phyloP scores from a whole-genome alignment of 2,113 vertebrate genomes.

The Phodopus roborovskii region DNA sequence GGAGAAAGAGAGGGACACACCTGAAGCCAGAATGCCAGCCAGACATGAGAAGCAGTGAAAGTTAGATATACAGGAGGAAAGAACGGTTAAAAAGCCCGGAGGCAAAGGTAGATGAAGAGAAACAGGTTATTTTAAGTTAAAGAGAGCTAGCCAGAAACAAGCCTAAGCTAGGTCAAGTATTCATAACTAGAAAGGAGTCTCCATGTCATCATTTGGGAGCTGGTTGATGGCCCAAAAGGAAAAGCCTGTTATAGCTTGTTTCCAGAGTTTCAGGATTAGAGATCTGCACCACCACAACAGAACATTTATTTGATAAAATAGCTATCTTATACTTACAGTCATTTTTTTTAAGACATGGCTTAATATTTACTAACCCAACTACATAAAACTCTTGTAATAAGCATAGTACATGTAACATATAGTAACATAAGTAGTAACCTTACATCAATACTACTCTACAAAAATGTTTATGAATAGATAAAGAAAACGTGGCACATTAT shows the following conservation, averaged over 20 bases:
- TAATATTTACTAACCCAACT: constrained; percentile 19
- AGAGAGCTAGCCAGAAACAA: not conserved
- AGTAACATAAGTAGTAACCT: not conserved
- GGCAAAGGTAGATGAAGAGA: not conserved
- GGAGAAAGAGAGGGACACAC: not conserved
- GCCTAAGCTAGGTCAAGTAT: not conserved
- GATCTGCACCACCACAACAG: not conserved
- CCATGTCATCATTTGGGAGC: not conserved
- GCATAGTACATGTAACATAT: not conserved
- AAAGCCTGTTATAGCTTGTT: not conserved
- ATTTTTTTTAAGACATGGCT: constrained; percentile 32
- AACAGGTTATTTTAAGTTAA: not conserved
- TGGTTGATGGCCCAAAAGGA: not conserved
- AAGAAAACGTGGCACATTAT: not conserved
- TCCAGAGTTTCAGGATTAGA: not conserved
- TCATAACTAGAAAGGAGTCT: not conserved
- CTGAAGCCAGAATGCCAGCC: not conserved
- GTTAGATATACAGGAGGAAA: not conserved
- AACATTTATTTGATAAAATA: constrained; percentile 31
- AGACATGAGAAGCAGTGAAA: not conserved
- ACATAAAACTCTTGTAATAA: not conserved
- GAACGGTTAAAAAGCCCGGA: not conserved
- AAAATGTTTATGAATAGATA: not conserved
- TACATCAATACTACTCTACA: not conserved
- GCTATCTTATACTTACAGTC: not conserved